A percentile compares a stretch with the other conserved stretches of the same genome.
phyloP scores from a whole-genome alignment of 2,888 invertebrate species.

The Zhuqinia jingwanae region DNA sequence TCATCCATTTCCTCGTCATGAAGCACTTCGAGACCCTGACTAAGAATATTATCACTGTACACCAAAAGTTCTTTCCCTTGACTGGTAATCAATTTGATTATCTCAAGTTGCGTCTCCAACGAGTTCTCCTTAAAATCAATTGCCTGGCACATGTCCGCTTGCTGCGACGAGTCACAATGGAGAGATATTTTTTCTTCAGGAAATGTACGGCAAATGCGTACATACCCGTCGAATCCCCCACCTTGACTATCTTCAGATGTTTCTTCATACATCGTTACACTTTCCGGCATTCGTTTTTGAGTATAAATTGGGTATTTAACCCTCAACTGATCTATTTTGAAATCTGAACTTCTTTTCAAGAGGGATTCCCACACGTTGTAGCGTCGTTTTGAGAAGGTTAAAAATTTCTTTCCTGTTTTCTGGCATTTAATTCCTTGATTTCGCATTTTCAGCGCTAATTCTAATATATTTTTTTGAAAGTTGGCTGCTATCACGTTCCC shows the following conservation, averaged over 20 bases:
- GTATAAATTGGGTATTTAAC: conserved; percentile 62
- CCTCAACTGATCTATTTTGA: conserved; percentile 54
- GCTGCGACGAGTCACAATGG: background rate
- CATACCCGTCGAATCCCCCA: conserved; percentile 19
- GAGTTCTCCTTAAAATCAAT: conserved; percentile 8
- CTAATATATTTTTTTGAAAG: background rate
- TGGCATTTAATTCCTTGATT: background rate
- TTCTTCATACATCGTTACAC: conserved; percentile 71
- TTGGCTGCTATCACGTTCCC: background rate
- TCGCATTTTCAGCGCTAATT: conserved; percentile 12
- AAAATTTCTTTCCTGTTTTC: conserved; percentile 35
- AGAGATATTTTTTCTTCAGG: conserved; percentile 25
- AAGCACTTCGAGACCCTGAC: background rate
- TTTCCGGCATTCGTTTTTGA: conserved; percentile 69
- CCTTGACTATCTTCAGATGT: background rate
- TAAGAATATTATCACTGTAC: conserved; percentile 28
- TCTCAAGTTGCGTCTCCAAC: conserved; percentile 2
- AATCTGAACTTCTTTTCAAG: conserved; percentile 61
- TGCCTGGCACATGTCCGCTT: background rate
- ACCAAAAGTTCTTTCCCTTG: conserved; percentile 56
- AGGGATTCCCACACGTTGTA: conserved; percentile 53
- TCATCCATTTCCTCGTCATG: conserved; percentile 34
- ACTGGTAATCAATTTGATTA: conserved; percentile 29
- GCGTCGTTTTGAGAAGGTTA: background rate
- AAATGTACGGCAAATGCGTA: conserved; percentile 16